Conservation (phyloP, 2,888 invertebrate species). For the Callyntrura guangdongensis region DNA sequence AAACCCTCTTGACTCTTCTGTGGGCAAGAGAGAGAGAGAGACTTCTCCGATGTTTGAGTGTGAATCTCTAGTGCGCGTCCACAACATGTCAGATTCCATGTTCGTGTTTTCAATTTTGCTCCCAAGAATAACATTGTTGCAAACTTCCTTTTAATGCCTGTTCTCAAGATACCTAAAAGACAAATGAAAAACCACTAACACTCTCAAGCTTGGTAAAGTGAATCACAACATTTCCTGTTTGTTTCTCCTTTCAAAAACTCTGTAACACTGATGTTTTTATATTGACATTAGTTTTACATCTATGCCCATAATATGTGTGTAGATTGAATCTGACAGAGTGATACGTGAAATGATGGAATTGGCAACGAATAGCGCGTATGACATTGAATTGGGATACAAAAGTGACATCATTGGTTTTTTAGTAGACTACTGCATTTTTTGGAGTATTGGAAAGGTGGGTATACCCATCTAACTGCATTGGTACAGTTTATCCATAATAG, state of each 20-base stretch:
- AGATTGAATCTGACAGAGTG: too few species aligned
- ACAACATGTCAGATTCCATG: neutral
- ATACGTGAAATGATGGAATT: too few species aligned
- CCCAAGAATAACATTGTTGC: constrained; percentile 24
- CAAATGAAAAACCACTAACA: constrained; percentile 26
- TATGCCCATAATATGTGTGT: too few species aligned
- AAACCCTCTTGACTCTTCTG: neutral
- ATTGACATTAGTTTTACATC: neutral
- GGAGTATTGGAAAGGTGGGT: too few species aligned
- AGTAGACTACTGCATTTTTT: too few species aligned
- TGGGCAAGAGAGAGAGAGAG: too few species aligned
- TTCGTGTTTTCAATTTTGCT: constrained; percentile 46
- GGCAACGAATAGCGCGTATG: too few species aligned
- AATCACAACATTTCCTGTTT: constrained; percentile 45
- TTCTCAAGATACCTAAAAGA: constrained; percentile 30
- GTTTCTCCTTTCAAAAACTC: neutral
- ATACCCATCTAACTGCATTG: too few species aligned
- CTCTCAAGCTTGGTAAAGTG: neutral
- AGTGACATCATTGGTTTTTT: too few species aligned
- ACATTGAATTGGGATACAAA: too few species aligned
- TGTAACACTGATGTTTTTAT: constrained; percentile 23
- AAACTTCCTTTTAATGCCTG: constrained; percentile 19
- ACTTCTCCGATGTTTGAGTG: too few species aligned
- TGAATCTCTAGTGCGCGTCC: neutral
- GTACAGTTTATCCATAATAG: too few species aligned